Evolutionary conservation across 1,140 invertebrate genomes (phyloP), one percentile per base, ranked within the genome.

Genomic region (Drosophila takahashii): DNA sequence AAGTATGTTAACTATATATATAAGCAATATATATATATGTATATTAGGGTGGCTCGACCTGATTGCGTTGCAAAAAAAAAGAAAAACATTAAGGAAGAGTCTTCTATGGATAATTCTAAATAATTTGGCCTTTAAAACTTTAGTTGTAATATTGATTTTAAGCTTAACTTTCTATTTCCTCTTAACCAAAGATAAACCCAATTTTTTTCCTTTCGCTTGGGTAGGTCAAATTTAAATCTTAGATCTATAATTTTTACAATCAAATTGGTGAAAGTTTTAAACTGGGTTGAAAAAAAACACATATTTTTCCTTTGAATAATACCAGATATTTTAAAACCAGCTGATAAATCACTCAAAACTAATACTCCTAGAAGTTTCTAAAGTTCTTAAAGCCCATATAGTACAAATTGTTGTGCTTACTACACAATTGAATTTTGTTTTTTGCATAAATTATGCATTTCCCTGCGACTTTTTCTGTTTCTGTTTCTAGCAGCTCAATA

Each of bases 1-100:
- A 48, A 32, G 42, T 60, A 61, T 51, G 29, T 39, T 16, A 22
- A 41, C 18, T 65, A 69, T 71, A 66, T 70, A 52, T 62, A 67
- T 60, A 54, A 71, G 18, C 27, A 47, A 57, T 58, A 75, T 76
- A 53, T 42, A 36, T 50, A 27, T 50, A 34, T 51, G 34, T 34
- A 34, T 51, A 34, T 34, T 4, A 34, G 56, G 42, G 41, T 45
- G 41, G 42, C 27, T 41, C 56, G 56, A 58, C 54, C 18, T 34
- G 54, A n/a, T 47, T 36, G 50, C 50, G 11, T 22, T 47, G 41
- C 56, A 34, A 47, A 15, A 57, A 22, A 32, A 32, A 44, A 18
- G 3, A 9, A 44, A 16, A 18, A 10, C 26, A 32, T 7, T 44
- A 3, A 16, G 15, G 11, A 32, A 58, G 27, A 58, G 27, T 45